These are phyloP conservation scores for Ylistrum balloti DNA, from an alignment of 1,140 invertebrate species.

Conservation along the genomic window DNA sequence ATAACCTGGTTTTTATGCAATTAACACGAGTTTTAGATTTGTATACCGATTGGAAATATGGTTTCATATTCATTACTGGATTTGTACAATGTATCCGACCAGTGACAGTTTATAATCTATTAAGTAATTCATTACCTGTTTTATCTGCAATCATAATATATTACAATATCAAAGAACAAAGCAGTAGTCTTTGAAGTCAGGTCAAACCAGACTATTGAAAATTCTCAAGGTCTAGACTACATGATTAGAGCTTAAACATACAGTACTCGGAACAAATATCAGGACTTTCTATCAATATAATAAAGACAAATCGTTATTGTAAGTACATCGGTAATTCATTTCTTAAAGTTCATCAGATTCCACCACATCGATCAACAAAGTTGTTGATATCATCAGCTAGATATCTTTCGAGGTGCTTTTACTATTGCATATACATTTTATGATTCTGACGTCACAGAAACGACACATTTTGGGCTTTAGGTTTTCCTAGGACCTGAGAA, in stretches of 20 bases:
- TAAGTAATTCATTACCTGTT: background rate
- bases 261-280: background rate
- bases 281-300: too few relatives aligned
- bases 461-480: too few relatives aligned
- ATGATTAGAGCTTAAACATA: background rate
- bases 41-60: background rate
- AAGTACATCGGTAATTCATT: too few relatives aligned
- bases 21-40: background rate
- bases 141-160: background rate
- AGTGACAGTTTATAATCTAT: background rate
- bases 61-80: constrained; percentile 1
- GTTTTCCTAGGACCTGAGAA: too few relatives aligned
- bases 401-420: too few relatives aligned
- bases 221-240: background rate
- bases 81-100: background rate
- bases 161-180: background rate
- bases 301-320: too few relatives aligned
- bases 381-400: too few relatives aligned
- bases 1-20: background rate
- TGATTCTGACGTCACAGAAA: too few relatives aligned
- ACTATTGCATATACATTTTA: too few relatives aligned
- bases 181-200: background rate
- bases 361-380: too few relatives aligned
- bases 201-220: background rate
- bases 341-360: too few relatives aligned